These are phyloP conservation scores for Sorex fumeus DNA, from an alignment of 2,113 vertebrate genomes.

Conservation along the genomic window DNA sequence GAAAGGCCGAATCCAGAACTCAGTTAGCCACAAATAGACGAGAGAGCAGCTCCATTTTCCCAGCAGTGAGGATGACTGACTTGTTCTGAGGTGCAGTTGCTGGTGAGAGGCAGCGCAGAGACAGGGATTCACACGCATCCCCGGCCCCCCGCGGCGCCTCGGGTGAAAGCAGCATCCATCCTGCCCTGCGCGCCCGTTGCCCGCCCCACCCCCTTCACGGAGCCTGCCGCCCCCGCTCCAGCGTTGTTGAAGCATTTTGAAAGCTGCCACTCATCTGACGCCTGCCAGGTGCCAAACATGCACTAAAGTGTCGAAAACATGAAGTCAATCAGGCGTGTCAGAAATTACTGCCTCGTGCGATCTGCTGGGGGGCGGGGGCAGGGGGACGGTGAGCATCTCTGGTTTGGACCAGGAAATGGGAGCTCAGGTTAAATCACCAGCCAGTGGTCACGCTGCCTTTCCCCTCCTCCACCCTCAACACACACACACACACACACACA, in stretches of 20 bases:
- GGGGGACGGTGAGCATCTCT: not conserved
- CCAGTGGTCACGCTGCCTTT: not conserved
- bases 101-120: not conserved
- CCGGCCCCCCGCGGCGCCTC: not conserved
- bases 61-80: not conserved
- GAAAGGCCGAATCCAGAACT: too few relatives aligned
- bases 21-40: accelerated
- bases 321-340: not conserved
- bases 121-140: too few relatives aligned
- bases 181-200: not conserved
- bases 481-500: too few relatives aligned
- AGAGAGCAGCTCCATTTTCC: not conserved
- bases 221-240: not conserved
- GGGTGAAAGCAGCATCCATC: not conserved
- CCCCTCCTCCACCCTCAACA: too few relatives aligned
- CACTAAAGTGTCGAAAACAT: not conserved
- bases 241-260: not conserved
- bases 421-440: not conserved
- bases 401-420: not conserved
- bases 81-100: not conserved
- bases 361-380: not conserved
- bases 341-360: too few relatives aligned
- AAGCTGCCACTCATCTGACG: not conserved
- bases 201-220: not conserved
- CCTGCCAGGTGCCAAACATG: not conserved